These are phyloP conservation scores for Drosophila triauraria DNA, from an alignment of 1,140 invertebrate genomes.

Conservation along the genomic window DNA sequence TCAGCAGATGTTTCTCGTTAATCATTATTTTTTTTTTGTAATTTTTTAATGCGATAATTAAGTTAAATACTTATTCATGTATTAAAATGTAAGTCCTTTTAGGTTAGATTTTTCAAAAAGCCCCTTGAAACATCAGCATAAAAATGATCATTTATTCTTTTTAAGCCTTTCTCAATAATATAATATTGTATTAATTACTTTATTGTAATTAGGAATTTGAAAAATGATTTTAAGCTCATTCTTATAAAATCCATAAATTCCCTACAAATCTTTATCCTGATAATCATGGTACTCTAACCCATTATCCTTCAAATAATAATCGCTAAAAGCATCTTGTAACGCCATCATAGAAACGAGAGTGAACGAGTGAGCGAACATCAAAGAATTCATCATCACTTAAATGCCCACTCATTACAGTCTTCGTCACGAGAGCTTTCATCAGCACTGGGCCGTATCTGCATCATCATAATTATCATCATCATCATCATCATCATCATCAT, in stretches of 20 bases:
- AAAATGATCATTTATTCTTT: no score
- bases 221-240: no score
- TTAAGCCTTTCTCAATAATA: no score
- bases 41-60: no score
- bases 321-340: slow-evolving; percentile 1
- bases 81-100: no score
- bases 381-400: slow-evolving; percentile 14
- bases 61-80: no score
- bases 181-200: no score
- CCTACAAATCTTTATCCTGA: not conserved
- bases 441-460: slow-evolving; percentile 32
- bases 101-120: no score
- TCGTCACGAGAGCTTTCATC: slow-evolving; percentile 22
- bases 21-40: no score
- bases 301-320: slow-evolving; percentile 5
- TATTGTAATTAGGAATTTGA: not conserved
- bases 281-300: not conserved
- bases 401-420: slow-evolving; percentile 25
- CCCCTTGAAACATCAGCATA: no score
- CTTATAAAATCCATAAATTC: no score
- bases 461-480: slow-evolving; percentile 6
- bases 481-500: slow-evolving; percentile 6
- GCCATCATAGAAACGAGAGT: not conserved
- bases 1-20: no score
- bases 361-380: slow-evolving; percentile 13